Conservation (phyloP, 2,113 vertebrate genomes). For the Gymnocephalus cernua region DNA sequence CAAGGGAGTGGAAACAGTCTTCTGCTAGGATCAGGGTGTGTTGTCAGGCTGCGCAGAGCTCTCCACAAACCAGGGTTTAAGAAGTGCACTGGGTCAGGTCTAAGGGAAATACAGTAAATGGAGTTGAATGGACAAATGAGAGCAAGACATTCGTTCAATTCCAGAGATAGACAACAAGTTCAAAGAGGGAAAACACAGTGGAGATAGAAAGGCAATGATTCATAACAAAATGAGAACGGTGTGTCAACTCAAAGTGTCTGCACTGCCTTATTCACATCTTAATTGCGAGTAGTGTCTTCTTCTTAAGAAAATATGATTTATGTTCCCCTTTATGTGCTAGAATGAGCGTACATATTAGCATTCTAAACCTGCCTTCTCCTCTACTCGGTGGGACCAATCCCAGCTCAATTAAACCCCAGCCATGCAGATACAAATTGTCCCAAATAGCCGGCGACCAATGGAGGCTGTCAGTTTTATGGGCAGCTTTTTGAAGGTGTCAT, state of each 20-base stretch:
- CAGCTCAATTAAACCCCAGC: slow-evolving; percentile 76
- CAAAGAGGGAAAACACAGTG: not conserved
- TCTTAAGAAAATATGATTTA: slow-evolving; percentile 66
- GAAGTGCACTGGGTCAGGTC: slow-evolving; percentile 32
- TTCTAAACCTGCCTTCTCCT: slow-evolving; percentile 64
- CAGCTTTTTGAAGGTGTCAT: slow-evolving; percentile 69
- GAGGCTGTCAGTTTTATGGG: slow-evolving; percentile 59
- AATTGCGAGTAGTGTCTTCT: slow-evolving; percentile 47
- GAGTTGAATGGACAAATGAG: slow-evolving; percentile 21
- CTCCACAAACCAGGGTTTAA: slow-evolving; percentile 31
- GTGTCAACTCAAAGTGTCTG: slow-evolving; percentile 30
- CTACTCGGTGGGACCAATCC: slow-evolving; percentile 59
- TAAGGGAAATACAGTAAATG: not conserved
- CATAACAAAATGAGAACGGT: not conserved
- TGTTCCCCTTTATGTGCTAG: slow-evolving; percentile 60
- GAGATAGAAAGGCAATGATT: not conserved
- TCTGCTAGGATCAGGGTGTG: not conserved
- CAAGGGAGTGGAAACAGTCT: not conserved
- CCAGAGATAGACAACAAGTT: slow-evolving; percentile 16
- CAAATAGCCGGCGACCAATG: slow-evolving; percentile 61
- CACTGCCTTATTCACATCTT: slow-evolving; percentile 11
- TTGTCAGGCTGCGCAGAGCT: slow-evolving; percentile 20
- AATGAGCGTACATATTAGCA: slow-evolving; percentile 66
- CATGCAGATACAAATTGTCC: slow-evolving; percentile 68
- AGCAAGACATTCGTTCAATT: slow-evolving; percentile 25